Evolutionary conservation across 2,113 vertebrate genomes (phyloP).

Genomic region (Circaetus cinerascens): DNA sequence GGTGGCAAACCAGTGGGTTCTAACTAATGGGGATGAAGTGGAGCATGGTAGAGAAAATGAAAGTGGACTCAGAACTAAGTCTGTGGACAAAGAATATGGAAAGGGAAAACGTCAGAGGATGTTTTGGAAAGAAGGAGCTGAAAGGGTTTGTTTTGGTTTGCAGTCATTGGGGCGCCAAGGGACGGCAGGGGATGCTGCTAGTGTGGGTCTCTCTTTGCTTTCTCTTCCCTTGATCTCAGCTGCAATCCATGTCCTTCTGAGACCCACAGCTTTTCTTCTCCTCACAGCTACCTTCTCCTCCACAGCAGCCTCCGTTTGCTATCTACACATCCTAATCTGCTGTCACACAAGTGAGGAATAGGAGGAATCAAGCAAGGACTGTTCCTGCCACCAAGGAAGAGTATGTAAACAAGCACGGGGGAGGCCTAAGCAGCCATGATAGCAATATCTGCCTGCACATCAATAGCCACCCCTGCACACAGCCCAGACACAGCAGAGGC

Average conservation of each 20-base stretch:
- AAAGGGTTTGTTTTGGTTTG: background rate
- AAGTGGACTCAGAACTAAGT: background rate
- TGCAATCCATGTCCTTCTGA: background rate
- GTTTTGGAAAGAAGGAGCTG: background rate
- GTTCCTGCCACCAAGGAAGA: background rate
- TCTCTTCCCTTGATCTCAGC: background rate
- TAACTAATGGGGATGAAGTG: background rate
- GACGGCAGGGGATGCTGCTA: background rate
- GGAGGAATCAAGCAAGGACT: background rate
- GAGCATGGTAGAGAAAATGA: fast-evolving
- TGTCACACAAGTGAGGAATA: background rate
- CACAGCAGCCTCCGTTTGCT: background rate
- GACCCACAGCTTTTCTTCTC: background rate
- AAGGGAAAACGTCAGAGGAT: background rate
- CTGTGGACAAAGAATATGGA: background rate
- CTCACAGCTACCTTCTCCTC: background rate
- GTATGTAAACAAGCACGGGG: background rate
- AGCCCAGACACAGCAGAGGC: background rate
- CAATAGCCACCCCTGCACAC: background rate
- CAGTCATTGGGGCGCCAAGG: background rate
- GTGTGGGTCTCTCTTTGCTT: background rate
- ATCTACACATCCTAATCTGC: background rate
- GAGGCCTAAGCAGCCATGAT: background rate
- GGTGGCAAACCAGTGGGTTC: background rate
- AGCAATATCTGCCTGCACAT: background rate